A percentile compares a stretch with the other conserved stretches of the same genome.
Conservation (phyloP, 2,113 vertebrate species). For the Microcebus murinus region DNA sequence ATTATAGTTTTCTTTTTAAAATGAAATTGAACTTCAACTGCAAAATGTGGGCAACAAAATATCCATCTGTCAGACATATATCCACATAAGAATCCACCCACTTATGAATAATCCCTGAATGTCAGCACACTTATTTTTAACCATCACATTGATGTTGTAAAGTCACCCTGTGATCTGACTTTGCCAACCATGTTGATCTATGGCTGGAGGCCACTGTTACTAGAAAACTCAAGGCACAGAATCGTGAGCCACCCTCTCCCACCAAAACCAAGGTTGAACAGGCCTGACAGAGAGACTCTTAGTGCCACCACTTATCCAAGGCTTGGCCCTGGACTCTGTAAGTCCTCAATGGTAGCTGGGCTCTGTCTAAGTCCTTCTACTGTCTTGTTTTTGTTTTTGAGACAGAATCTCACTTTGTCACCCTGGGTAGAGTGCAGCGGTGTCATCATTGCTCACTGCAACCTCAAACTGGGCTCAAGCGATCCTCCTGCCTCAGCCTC, state of each 20-base stretch:
- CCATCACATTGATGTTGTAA: background rate
- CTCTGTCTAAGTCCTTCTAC: background rate
- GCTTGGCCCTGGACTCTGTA: background rate
- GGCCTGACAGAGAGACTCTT: background rate
- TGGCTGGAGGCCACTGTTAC: background rate
- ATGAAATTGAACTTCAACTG: slow-evolving; percentile 6
- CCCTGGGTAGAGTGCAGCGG: too few relatives aligned
- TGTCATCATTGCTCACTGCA: too few relatives aligned
- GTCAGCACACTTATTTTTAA: background rate
- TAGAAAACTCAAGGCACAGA: background rate
- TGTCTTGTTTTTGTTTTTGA: too few relatives aligned
- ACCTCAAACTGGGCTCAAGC: too few relatives aligned
- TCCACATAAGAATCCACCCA: background rate
- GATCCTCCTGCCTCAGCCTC: too few relatives aligned
- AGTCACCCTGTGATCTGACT: background rate
- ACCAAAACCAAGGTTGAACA: background rate
- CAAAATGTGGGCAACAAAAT: slow-evolving; percentile 10
- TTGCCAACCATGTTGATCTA: background rate
- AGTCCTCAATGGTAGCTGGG: fast-evolving
- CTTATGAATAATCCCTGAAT: background rate
- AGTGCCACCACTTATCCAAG: background rate
- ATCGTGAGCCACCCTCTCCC: background rate
- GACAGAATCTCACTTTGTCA: too few relatives aligned
- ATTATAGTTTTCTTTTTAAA: background rate
- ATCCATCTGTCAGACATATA: background rate